phyloP scores from a whole-genome alignment of 2,797 vertebrate species.

The Picus viridis region DNA sequence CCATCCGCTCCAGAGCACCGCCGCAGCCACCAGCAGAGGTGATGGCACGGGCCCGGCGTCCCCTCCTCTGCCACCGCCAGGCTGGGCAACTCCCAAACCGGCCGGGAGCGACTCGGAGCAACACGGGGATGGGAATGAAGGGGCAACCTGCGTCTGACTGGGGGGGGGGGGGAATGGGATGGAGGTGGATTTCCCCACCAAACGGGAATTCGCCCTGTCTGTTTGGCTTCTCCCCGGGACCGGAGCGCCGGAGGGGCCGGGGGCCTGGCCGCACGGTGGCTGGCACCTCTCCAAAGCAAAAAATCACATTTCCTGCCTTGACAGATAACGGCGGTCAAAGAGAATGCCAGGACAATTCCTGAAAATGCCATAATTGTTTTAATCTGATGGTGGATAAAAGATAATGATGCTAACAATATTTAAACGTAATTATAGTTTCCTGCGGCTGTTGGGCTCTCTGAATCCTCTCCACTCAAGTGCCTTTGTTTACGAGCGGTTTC shows the following conservation, averaged over 20 bases:
- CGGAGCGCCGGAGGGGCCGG: background rate
- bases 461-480: slow-evolving; percentile 73
- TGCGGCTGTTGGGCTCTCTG: slow-evolving; percentile 69
- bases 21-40: slow-evolving; percentile 6
- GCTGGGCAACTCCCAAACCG: accelerated
- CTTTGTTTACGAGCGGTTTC: slow-evolving; percentile 57
- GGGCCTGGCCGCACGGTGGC: background rate
- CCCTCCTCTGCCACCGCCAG: background rate
- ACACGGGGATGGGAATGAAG: background rate
- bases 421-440: slow-evolving; percentile 74
- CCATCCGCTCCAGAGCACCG: slow-evolving; percentile 1
- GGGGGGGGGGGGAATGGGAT: background rate
- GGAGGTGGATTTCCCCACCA: background rate
- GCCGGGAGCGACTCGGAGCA: background rate
- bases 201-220: background rate
- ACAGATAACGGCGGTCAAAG: slow-evolving; percentile 70
- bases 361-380: slow-evolving; percentile 76
- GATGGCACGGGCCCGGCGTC: background rate
- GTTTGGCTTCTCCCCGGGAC: background rate
- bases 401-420: slow-evolving; percentile 75
- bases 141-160: background rate
- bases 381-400: slow-evolving; percentile 74
- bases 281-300: slow-evolving; percentile 61
- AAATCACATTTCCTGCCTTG: slow-evolving; percentile 73
- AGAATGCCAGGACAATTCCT: slow-evolving; percentile 73